phyloP scores from a whole-genome alignment of 2,113 vertebrate species.

The Neodon shergylaensis region DNA sequence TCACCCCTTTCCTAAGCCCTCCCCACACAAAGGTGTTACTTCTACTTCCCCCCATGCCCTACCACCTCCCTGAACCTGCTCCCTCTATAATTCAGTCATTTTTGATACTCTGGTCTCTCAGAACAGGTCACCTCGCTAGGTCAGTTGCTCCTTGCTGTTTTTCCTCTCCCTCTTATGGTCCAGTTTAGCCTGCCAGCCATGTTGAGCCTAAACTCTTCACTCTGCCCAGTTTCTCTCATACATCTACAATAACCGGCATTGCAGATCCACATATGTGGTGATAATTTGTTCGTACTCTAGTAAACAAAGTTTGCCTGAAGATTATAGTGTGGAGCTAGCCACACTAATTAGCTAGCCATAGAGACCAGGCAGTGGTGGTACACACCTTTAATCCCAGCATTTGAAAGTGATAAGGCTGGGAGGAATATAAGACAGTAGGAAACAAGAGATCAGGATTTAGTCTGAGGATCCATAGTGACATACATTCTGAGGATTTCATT shows the following conservation, averaged over 20 bases:
- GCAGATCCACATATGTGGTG: not conserved
- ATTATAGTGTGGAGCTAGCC: too few species aligned
- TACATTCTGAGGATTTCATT: too few species aligned
- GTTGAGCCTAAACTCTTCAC: not conserved
- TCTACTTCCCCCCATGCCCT: not conserved
- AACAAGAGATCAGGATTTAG: too few species aligned
- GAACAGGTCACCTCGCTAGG: not conserved
- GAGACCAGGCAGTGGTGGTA: too few species aligned
- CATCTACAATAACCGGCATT: not conserved
- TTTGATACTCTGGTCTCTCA: not conserved
- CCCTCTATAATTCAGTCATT: not conserved
- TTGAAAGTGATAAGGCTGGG: too few species aligned
- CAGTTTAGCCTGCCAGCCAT: not conserved
- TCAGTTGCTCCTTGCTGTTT: not conserved
- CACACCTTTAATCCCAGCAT: too few species aligned
- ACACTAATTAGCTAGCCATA: too few species aligned
- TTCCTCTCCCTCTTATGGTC: not conserved
- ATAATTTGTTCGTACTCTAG: too few species aligned
- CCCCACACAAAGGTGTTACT: too few species aligned
- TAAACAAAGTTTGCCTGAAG: too few species aligned
- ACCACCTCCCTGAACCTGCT: not conserved
- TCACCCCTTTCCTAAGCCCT: not conserved
- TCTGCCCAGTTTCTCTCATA: not conserved
- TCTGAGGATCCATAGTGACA: too few species aligned
- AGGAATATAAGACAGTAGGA: too few species aligned